A percentile compares a stretch with the other conserved stretches of the same genome.
Conservation (phyloP, 1,140 invertebrate species). For the Leucophenga varia region DNA sequence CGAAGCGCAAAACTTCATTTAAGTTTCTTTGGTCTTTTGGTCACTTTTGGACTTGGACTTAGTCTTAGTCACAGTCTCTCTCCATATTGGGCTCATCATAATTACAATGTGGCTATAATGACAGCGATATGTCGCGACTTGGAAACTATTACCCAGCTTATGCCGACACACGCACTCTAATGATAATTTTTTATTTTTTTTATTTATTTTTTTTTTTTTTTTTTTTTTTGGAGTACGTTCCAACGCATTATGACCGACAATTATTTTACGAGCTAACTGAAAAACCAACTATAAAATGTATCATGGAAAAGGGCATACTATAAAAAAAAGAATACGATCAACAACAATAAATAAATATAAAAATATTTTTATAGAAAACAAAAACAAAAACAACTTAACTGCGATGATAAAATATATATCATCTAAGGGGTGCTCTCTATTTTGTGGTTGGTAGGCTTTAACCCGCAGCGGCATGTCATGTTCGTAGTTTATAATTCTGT, state of each 20-base stretch:
- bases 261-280: constrained; percentile 50
- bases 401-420: too few species aligned
- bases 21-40: too few species aligned
- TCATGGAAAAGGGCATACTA: constrained; percentile 11
- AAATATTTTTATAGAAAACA: too few species aligned
- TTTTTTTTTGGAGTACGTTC: too few species aligned
- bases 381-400: too few species aligned
- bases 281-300: constrained; percentile 20
- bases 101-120: constrained; percentile 34
- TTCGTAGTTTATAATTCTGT: neutral
- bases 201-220: too few species aligned
- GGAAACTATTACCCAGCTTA: too few species aligned
- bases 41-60: constrained; percentile 13
- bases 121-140: constrained; percentile 6
- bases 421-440: too few species aligned
- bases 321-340: constrained; percentile 15
- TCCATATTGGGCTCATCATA: constrained; percentile 51
- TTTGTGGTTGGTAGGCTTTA: too few species aligned
- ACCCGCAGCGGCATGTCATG: too few species aligned
- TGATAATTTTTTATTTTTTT: constrained; percentile 28
- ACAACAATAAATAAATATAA: constrained; percentile 24
- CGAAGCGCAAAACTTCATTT: too few species aligned
- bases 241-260: constrained; percentile 18
- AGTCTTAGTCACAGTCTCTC: constrained; percentile 38
- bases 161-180: constrained; percentile 48